Evolutionary conservation across 37 sponge, comb jelly and placozoan species (phyloP).

Genomic region (Agelas oroides): DNA sequence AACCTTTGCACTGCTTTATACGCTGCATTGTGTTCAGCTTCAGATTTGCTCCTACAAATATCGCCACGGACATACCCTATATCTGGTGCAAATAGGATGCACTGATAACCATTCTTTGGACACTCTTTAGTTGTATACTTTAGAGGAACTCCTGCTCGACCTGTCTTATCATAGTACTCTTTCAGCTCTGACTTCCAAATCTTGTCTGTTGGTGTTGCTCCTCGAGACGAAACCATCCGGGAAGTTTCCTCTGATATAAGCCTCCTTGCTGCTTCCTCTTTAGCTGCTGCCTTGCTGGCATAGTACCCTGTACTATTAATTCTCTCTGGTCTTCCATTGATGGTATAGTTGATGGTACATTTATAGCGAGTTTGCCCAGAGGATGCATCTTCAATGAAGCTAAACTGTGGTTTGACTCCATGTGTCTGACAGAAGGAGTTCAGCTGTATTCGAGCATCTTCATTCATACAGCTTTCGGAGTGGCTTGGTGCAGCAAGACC

Average conservation of each 20-base stretch:
- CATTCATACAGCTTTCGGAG: too few relatives aligned
- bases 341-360: constrained; percentile 9
- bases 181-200: background rate
- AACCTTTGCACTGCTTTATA: constrained; percentile 10
- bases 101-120: background rate
- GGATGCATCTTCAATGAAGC: constrained; percentile 1
- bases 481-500: too few relatives aligned
- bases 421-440: constrained; percentile 21
- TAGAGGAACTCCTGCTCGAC: too few relatives aligned
- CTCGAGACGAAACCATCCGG: too few relatives aligned
- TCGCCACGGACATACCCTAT: background rate
- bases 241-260: background rate
- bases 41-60: constrained; percentile 3
- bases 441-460: background rate
- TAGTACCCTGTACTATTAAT: constrained; percentile 1
- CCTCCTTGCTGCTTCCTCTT: background rate
- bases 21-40: constrained; percentile 35
- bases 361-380: background rate
- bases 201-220: background rate
- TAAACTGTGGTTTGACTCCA: background rate
- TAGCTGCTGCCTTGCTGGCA: constrained; percentile 10
- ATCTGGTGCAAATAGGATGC: background rate
- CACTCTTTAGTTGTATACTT: background rate
- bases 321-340: constrained; percentile 2
- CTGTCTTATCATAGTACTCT: background rate